These are phyloP conservation scores for Sternotherus odoratus DNA, from an alignment of 2,797 vertebrate genomes.

Conservation along the genomic window DNA sequence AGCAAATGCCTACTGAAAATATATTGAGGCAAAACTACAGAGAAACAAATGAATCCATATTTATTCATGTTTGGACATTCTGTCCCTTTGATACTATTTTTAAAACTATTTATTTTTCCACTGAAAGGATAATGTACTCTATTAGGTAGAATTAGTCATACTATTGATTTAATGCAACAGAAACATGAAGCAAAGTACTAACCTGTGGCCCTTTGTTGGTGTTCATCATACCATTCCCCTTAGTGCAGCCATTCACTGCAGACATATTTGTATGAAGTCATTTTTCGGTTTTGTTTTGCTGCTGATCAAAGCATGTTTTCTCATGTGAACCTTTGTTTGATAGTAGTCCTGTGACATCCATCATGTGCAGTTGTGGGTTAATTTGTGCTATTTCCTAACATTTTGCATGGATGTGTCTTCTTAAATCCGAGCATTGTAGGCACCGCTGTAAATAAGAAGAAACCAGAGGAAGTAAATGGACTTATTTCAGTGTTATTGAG, in stretches of 20 bases:
- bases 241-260: neutral
- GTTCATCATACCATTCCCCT: neutral
- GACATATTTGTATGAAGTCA: neutral
- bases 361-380: neutral
- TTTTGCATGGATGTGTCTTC: neutral
- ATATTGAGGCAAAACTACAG: neutral
- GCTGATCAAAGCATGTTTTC: neutral
- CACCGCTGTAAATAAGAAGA: neutral
- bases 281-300: neutral
- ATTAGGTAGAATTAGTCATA: neutral
- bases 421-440: neutral
- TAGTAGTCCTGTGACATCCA: neutral
- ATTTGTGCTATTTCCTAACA: neutral
- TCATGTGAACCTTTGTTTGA: neutral
- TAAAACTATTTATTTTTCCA: neutral
- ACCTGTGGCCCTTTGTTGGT: neutral
- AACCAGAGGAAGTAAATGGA: neutral
- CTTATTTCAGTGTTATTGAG: neutral
- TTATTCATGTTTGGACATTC: rapidly evolving
- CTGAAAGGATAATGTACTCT: neutral
- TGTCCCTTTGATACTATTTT: neutral
- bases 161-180: neutral
- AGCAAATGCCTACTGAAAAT: neutral
- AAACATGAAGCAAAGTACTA: neutral
- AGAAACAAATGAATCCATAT: neutral